phyloP scores from a whole-genome alignment of 92 coral and sea anemone species.

The Phenganax subtilis region DNA sequence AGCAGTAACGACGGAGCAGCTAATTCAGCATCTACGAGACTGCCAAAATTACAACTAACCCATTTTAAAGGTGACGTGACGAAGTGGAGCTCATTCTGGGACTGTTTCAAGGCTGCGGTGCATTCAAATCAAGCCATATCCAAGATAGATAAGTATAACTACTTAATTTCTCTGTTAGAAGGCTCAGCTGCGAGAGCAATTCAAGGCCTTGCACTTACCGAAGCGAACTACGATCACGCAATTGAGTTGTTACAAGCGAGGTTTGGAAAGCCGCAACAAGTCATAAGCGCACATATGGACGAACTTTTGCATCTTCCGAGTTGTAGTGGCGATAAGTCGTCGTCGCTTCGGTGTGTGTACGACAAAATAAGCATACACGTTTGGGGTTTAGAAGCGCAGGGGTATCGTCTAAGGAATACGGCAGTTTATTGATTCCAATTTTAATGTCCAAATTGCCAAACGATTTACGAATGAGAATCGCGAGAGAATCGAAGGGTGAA shows the following conservation, averaged over 20 bases:
- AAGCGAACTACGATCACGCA: slow-evolving; percentile 9
- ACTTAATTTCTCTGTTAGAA: not conserved
- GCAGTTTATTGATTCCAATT: slow-evolving; percentile 6
- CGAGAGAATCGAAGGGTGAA: not conserved
- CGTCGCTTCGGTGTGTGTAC: slow-evolving; percentile 2
- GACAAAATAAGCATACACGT: not conserved
- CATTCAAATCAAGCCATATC: not conserved
- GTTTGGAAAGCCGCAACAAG: slow-evolving; percentile 16
- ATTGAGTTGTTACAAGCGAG: not conserved
- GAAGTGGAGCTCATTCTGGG: not conserved
- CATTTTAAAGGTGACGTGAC: not conserved
- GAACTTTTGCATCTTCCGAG: slow-evolving; percentile 1
- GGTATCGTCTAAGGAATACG: not conserved
- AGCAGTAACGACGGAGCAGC: not conserved
- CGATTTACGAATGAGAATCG: slow-evolving; percentile 13
- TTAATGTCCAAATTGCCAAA: slow-evolving; percentile 5
- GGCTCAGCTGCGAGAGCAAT: slow-evolving; percentile 1
- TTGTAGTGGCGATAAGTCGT: not conserved
- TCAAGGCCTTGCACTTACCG: slow-evolving; percentile 15
- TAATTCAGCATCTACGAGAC: not conserved
- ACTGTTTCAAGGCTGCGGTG: not conserved
- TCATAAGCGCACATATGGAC: slow-evolving; percentile 17
- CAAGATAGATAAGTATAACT: slow-evolving; percentile 4
- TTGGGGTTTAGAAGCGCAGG: not conserved
- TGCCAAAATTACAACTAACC: not conserved